Evolutionary conservation across 2,797 vertebrate genomes (phyloP).

Genomic region (Momotus momota): DNA sequence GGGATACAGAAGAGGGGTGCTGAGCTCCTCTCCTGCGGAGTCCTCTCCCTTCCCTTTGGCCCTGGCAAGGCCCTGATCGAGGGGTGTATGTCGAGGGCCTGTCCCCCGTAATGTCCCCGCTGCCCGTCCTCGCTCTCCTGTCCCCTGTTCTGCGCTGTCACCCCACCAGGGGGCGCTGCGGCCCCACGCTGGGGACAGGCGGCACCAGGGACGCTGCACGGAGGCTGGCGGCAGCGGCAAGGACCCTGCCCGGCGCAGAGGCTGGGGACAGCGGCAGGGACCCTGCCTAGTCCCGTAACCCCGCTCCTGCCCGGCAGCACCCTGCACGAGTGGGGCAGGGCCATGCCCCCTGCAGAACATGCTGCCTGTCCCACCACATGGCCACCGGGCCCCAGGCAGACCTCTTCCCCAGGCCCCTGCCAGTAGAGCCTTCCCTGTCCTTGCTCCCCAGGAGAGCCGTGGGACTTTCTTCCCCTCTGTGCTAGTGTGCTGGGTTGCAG

Average conservation of each 20-base stretch:
- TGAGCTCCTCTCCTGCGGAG: neutral
- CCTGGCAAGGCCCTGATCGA: neutral
- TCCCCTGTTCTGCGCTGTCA: neutral
- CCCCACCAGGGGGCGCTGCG: conserved; percentile 7
- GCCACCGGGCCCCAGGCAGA: neutral
- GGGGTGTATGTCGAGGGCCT: too few species aligned
- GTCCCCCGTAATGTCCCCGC: neutral
- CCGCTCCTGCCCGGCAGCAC: neutral
- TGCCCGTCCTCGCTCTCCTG: neutral
- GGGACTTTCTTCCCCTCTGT: neutral
- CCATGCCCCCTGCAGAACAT: neutral
- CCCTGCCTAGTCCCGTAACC: accelerated
- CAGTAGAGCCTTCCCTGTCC: neutral
- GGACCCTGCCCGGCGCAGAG: too few species aligned
- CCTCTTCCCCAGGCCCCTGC: neutral
- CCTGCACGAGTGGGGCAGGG: neutral
- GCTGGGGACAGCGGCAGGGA: neutral
- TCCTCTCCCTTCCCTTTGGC: neutral
- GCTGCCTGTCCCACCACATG: accelerated
- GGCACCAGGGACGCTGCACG: neutral
- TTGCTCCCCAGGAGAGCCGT: accelerated
- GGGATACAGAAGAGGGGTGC: neutral
- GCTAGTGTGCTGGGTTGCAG: accelerated
- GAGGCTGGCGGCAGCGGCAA: too few species aligned
- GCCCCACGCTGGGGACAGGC: neutral